These are phyloP conservation scores for Cacatua alba DNA, from an alignment of 2,113 vertebrate genomes.

Conservation along the genomic window DNA sequence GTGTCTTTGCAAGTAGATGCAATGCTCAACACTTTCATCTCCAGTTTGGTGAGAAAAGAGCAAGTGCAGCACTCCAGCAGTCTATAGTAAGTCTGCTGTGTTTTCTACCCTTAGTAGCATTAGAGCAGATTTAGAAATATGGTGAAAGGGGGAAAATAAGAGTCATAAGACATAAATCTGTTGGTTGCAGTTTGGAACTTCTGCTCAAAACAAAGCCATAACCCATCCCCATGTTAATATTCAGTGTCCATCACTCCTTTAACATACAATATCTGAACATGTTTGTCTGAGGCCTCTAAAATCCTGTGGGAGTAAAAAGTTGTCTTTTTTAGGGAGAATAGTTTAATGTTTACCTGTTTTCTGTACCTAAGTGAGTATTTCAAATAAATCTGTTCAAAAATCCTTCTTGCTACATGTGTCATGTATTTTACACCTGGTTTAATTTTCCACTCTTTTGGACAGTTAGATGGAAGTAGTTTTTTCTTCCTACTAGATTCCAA, in stretches of 20 bases:
- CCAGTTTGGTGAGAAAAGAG: not conserved
- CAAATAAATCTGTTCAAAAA: not conserved
- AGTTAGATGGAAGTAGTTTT: not conserved
- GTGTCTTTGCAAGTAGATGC: not conserved
- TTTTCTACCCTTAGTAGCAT: not conserved
- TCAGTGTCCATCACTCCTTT: not conserved
- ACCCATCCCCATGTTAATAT: not conserved
- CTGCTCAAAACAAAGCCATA: not conserved
- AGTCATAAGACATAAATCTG: not conserved
- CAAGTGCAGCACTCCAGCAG: not conserved
- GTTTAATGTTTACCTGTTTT: not conserved
- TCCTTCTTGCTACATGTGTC: not conserved
- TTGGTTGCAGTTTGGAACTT: not conserved
- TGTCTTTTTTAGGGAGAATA: not conserved
- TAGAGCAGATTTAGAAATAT: not conserved
- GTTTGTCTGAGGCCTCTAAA: not conserved
- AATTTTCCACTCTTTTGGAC: not conserved
- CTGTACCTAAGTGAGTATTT: not conserved
- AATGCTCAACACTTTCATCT: not conserved
- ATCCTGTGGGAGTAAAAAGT: not conserved
- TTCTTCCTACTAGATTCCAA: not conserved
- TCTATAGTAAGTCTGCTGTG: not conserved
- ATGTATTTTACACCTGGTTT: not conserved
- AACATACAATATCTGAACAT: not conserved
- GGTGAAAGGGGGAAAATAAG: not conserved